Percentiles rank a stretch among this genome's conserved stretches.
phyloP scores from a whole-genome alignment of 2,888 invertebrate species.

The Meteorus colon region DNA sequence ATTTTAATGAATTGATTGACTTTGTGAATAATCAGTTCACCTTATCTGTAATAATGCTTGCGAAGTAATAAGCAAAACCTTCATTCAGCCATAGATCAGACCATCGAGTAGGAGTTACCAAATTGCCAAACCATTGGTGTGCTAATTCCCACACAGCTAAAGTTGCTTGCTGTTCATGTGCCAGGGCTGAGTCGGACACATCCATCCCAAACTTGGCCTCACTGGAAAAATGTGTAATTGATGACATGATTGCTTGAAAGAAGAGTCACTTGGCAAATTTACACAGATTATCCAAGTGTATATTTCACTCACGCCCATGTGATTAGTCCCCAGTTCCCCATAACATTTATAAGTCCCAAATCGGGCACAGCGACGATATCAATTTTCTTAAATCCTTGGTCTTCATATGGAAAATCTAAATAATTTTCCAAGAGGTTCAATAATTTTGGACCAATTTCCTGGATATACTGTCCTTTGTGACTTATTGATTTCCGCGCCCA shows the following conservation, averaged over 20 bases:
- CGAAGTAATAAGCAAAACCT: conserved; percentile 76
- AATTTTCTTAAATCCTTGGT: background rate
- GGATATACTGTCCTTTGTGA: background rate
- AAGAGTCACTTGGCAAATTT: no score
- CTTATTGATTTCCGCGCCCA: background rate
- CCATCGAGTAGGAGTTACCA: conserved; percentile 72
- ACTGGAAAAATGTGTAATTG: conserved; percentile 47
- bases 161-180: conserved; percentile 48
- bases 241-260: no score
- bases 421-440: background rate
- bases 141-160: conserved; percentile 76
- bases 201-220: conserved; percentile 24
- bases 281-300: no score
- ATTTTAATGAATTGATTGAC: no score
- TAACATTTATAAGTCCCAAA: conserved; percentile 63
- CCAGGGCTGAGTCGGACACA: no score
- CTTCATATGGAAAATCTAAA: conserved; percentile 59
- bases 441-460: background rate
- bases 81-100: conserved; percentile 73
- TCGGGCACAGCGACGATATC: background rate
- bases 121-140: conserved; percentile 76
- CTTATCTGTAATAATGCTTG: conserved; percentile 69
- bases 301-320: conserved; percentile 73
- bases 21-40: background rate
- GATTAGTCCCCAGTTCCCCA: conserved; percentile 96